Evolutionary conservation across 2,888 invertebrate genomes (phyloP).

Genomic region (Coremacera marginata): DNA sequence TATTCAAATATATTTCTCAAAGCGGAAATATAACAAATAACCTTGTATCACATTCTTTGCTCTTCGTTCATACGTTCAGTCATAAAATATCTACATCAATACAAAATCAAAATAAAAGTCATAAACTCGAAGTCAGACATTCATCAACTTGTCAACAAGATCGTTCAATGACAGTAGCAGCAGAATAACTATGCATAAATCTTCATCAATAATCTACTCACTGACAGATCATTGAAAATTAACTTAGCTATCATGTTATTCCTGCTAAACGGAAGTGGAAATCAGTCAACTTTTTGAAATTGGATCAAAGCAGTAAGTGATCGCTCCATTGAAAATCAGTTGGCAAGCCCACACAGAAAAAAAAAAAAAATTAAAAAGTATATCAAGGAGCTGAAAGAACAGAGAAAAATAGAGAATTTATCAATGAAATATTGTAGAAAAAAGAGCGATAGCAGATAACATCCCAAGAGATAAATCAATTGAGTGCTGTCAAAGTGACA

Average conservation of each 20-base stretch:
- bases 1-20: no score
- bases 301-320: not conserved
- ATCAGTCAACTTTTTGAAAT: not conserved
- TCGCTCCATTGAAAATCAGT: not conserved
- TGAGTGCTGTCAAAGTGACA: constrained; percentile 23
- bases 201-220: not conserved
- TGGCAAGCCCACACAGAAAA: no score
- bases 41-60: no score
- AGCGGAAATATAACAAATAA: no score
- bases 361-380: not conserved
- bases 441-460: not conserved
- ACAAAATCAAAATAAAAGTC: not conserved
- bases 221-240: constrained; percentile 13
- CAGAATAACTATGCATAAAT: not conserved
- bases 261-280: not conserved
- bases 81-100: not conserved
- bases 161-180: not conserved
- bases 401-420: not conserved
- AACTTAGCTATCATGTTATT: not conserved
- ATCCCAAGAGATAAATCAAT: constrained; percentile 26
- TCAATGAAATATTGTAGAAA: constrained; percentile 12
- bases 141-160: constrained; percentile 29
- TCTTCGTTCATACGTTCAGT: no score
- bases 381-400: not conserved
- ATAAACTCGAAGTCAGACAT: not conserved